A percentile compares a stretch with the other conserved stretches of the same genome.
Conservation (phyloP, 2,113 vertebrate genomes). For the Callipepla squamata region DNA sequence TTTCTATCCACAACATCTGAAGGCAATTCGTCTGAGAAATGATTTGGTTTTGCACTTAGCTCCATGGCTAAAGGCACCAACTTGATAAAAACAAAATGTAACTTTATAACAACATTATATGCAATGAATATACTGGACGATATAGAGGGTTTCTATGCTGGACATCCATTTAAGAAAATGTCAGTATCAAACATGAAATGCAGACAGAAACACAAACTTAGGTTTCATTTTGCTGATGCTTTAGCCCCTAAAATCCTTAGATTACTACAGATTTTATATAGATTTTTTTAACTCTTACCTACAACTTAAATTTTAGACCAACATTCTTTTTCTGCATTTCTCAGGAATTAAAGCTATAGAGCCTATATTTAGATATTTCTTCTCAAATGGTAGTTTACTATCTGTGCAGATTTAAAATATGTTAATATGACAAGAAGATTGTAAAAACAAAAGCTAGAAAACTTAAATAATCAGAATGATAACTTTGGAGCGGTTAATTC, state of each 20-base stretch:
- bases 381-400: not conserved
- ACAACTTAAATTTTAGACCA: not conserved
- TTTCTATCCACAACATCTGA: accelerated
- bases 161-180: not conserved
- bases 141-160: not conserved
- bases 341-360: not conserved
- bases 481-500: not conserved
- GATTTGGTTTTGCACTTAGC: not conserved
- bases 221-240: not conserved
- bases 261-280: not conserved
- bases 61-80: not conserved
- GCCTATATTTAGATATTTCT: not conserved
- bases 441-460: not conserved
- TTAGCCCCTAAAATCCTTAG: not conserved
- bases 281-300: not conserved
- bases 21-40: not conserved
- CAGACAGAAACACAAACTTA: not conserved
- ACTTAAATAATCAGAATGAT: not conserved
- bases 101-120: not conserved
- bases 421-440: not conserved
- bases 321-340: not conserved
- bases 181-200: not conserved
- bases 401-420: not conserved
- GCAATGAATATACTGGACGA: not conserved
- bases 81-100: not conserved